Conservation (phyloP, 92 coral and sea anemone species). For the Phenganax subtilis region DNA sequence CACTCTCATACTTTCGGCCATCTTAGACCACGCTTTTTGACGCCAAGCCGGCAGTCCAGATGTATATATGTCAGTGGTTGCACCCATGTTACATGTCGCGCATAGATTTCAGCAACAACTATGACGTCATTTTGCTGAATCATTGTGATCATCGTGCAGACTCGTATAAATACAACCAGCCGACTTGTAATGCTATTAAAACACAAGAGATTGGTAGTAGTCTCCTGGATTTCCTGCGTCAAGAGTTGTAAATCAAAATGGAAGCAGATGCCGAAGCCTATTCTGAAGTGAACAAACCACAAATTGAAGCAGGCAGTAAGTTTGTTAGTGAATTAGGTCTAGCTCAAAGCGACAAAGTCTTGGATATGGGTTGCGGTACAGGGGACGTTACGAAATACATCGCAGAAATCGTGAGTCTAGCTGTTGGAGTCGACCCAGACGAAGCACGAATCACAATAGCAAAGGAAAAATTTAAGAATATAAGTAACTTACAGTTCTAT, state of each 20-base stretch:
- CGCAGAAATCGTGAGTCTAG: background rate
- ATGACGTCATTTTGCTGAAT: no score
- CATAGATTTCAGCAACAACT: no score
- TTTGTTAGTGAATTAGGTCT: background rate
- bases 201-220: no score
- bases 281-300: background rate
- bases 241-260: background rate
- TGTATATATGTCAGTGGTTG: no score
- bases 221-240: no score
- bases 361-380: conserved; percentile 9
- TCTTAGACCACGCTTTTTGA: no score
- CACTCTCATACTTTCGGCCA: no score
- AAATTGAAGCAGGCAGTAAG: background rate
- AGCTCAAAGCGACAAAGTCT: background rate
- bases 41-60: no score
- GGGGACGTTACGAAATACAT: background rate
- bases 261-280: conserved; percentile 1
- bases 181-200: no score
- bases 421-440: background rate
- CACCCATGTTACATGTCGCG: no score
- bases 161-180: no score
- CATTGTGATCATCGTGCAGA: no score
- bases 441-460: background rate
- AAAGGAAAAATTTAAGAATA: background rate
- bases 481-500: background rate